phyloP scores from a whole-genome alignment of 2,797 vertebrate genomes.

The Labroides dimidiatus region DNA sequence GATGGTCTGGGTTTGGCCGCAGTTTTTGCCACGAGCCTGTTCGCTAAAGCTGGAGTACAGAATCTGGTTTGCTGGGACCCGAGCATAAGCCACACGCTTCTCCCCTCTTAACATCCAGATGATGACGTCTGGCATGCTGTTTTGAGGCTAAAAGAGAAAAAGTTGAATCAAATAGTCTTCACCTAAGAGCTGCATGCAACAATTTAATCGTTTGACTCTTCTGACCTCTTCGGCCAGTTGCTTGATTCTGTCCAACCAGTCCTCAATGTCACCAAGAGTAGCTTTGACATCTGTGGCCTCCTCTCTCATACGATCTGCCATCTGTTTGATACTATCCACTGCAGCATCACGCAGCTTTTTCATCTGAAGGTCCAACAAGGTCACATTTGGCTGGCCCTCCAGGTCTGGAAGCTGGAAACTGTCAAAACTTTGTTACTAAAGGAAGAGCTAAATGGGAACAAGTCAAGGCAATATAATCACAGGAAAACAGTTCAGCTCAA shows the following conservation, averaged over 20 bases:
- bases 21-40: slow-evolving; percentile 90
- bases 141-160: slow-evolving; percentile 88
- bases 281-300: slow-evolving; percentile 87
- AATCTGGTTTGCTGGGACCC: slow-evolving; percentile 92
- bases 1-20: slow-evolving; percentile 92
- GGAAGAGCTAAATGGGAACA: background rate
- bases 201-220: background rate
- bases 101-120: slow-evolving; percentile 98
- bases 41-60: slow-evolving; percentile 89
- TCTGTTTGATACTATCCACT: slow-evolving; percentile 82
- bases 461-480: background rate
- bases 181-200: background rate
- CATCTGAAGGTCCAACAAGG: slow-evolving; percentile 92
- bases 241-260: slow-evolving; percentile 91
- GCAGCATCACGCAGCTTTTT: slow-evolving; percentile 86
- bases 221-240: slow-evolving; percentile 92
- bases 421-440: slow-evolving; percentile 10
- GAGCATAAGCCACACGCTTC: slow-evolving; percentile 91
- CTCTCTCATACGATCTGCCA: slow-evolving; percentile 83
- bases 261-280: slow-evolving; percentile 89
- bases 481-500: too few relatives aligned
- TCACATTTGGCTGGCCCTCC: slow-evolving; percentile 89
- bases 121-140: slow-evolving; percentile 97
- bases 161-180: slow-evolving; percentile 8
- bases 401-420: slow-evolving; percentile 86